Evolutionary conservation across 2,797 vertebrate genomes (phyloP), one percentile per base, ranked within the genome.

Genomic region (Acestrorhynchus altus): DNA sequence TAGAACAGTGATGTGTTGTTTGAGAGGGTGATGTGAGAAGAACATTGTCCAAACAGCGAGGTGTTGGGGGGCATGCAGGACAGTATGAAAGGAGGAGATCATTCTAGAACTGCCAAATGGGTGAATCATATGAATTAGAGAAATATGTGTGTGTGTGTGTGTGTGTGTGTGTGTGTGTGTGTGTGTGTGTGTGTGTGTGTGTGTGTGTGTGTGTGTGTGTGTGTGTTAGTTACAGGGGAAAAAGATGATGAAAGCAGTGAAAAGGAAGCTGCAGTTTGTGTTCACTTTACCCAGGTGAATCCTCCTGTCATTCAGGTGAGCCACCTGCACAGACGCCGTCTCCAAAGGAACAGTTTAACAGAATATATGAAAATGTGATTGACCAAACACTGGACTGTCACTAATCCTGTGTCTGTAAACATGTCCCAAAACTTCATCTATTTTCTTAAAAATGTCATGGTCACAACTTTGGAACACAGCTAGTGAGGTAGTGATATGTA

Each of bases 201-300:
- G 64, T 60, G 13, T 16, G 16, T 31, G 39, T 73, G 35, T 52
- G 39, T 40, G 64, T 60, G 13, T 68, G 20, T 52, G 5, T 70
- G 47, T 66, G 12, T 75, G 42, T 57, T 6, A 74, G 22, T 64
- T 80, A 22, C 61, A 83, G 78, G 67, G 20, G 15, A 20, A 22
- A 9, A 52, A 20, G 20, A 8, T 49, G 12, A 60, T 72, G 64
- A 79, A 68, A 24, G 13, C 4, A 4, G 82, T 90, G 63, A 93
- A 91, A 83, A 88, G 89, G 81, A 91, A 85, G 79, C 91, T 94
- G 24, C 86, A 89, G 78, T 92, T 93, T 83, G 69, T 86, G 54
- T 66, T 78, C 42, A 63, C 72, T 52, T 1, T 52, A 20, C 42
- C 46, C 26, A 72, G 80, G 76, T 79, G 72, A 76, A 74, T 2